Evolutionary conservation across 2,888 invertebrate genomes (phyloP).

Genomic region (Lasioglossum morio): DNA sequence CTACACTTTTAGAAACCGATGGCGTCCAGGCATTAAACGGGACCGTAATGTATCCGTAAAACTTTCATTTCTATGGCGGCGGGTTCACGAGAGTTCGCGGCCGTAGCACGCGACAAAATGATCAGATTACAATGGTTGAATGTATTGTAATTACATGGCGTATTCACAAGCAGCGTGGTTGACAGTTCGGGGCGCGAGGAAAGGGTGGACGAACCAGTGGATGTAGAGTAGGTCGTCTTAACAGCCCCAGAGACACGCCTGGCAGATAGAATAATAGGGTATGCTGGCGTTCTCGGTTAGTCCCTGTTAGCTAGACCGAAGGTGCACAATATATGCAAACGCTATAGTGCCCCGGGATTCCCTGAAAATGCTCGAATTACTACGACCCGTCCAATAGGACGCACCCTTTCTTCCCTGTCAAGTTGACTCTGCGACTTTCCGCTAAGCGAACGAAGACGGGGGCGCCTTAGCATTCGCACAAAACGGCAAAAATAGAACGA

Average conservation of each 20-base stretch:
- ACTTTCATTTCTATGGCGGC: conserved; percentile 7
- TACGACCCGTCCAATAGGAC: conserved; percentile 67
- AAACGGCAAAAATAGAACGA: conserved; percentile 8
- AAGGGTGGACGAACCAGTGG: conserved; percentile 53
- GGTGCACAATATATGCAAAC: conserved; percentile 81
- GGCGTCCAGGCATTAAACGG: conserved; percentile 19
- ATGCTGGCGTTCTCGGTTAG: conserved; percentile 71
- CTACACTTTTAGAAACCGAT: neutral
- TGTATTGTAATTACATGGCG: conserved; percentile 75
- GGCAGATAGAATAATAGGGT: conserved; percentile 80
- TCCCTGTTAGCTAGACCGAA: conserved; percentile 78
- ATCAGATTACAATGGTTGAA: conserved; percentile 73
- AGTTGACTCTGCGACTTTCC: conserved; percentile 47
- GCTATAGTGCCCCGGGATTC: conserved; percentile 76
- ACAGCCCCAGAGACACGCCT: conserved; percentile 79
- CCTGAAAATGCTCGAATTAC: conserved; percentile 80
- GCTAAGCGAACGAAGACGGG: conserved; percentile 53
- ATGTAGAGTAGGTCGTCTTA: conserved; percentile 75
- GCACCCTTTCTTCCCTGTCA: conserved; percentile 49
- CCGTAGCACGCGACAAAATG: conserved; percentile 60
- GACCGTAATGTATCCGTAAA: conserved; percentile 22
- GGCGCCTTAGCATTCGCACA: conserved; percentile 41
- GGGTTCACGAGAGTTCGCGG: conserved; percentile 27
- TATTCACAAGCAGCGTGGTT: conserved; percentile 64
- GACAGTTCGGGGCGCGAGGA: conserved; percentile 60